Evolutionary conservation across 2,113 vertebrate genomes (phyloP), one percentile per base, ranked within the genome.

Genomic region (Zeus faber): DNA sequence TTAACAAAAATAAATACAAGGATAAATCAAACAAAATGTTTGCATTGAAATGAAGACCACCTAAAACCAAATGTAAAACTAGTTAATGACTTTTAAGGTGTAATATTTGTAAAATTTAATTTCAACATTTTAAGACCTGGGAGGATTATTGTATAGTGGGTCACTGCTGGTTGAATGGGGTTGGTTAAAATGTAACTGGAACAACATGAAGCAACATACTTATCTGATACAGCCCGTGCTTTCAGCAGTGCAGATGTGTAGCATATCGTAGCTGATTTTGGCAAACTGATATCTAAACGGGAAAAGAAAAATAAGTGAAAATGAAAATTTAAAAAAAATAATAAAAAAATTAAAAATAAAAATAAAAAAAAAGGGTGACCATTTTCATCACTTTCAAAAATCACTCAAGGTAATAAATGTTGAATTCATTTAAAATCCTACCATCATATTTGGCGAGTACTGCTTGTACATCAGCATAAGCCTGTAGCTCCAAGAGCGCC

Each of bases 231-330:
- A 48, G 97, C 95, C 73, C 97, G 93, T 69, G 97, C 97, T 92
- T 99, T 99, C 67, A 99, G 67, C 62, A 99, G 85, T n/a, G 96
- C 97, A 81, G 97, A 98, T 70, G 97, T 99, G 78, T 99, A 99
- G 87, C 97, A 99, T 91, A 99, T 99, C 40, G 96, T 95, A 64
- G 97, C 96, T 26, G 97, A 99, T 84, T 99, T 99, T 77, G 96
- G 97, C 87, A 99, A 94, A 72, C 95, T 99, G 87, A 99, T 99
- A 85, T 99, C 96, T 99, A 1, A 4, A 78, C 75, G 14, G 65
- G 11, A 41, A 72, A 51, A 69, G 29, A 50, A 18, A 21, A 11
- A 21, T 31, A 11, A 4, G 27, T 29, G n/a, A n/a, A n/a, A n/a
- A n/a, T n/a, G n/a, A n/a, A n/a, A n/a, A n/a, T n/a, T n/a, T n/a